Conservation (phyloP, 2,888 invertebrate genomes). For the Andrena camellia region DNA sequence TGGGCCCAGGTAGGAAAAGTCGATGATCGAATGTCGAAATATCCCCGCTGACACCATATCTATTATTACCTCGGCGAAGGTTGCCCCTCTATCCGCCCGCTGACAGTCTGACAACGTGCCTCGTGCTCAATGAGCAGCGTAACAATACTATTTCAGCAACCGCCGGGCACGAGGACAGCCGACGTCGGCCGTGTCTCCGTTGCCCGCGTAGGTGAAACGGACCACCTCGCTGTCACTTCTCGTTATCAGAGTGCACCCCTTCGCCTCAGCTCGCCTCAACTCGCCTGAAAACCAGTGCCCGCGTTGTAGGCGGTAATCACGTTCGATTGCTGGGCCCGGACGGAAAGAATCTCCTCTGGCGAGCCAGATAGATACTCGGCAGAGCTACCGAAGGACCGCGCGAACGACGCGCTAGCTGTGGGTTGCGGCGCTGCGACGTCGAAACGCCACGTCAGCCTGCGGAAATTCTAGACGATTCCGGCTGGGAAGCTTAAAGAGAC, state of each 20-base stretch:
- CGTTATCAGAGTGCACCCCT: slow-evolving; percentile 28
- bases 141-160: slow-evolving; percentile 69
- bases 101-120: slow-evolving; percentile 66
- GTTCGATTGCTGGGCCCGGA: neutral
- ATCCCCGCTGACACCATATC: slow-evolving; percentile 48
- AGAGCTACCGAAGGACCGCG: too few relatives aligned
- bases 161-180: slow-evolving; percentile 57
- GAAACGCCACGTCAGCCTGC: too few relatives aligned
- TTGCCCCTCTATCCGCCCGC: slow-evolving; percentile 52
- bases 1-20: slow-evolving; percentile 30
- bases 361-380: too few relatives aligned
- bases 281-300: neutral
- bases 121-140: slow-evolving; percentile 69
- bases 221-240: slow-evolving; percentile 56
- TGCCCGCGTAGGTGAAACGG: slow-evolving; percentile 28
- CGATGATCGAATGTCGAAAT: slow-evolving; percentile 64
- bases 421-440: too few relatives aligned
- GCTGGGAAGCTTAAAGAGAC: slow-evolving; percentile 45
- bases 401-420: too few relatives aligned
- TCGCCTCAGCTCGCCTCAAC: neutral
- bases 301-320: slow-evolving; percentile 14
- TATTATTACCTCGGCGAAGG: slow-evolving; percentile 64
- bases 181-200: slow-evolving; percentile 24
- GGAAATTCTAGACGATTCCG: neutral
- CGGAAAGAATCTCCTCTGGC: too few relatives aligned